Conservation (phyloP, 2,797 vertebrate species). For the Lithobates pipiens region DNA sequence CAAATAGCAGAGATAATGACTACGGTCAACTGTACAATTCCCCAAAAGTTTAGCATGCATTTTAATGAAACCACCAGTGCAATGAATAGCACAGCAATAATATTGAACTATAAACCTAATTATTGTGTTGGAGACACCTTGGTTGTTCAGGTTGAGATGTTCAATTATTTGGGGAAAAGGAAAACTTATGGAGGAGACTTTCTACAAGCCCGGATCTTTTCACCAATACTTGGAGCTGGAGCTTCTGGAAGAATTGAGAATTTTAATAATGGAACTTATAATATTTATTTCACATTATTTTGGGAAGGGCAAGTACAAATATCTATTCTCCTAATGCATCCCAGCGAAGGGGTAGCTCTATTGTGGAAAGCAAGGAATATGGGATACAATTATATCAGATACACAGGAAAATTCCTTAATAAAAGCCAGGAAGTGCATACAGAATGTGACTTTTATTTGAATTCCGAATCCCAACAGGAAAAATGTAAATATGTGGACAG, state of each 20-base stretch:
- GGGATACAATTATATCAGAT: conserved; percentile 56
- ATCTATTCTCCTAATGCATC: conserved; percentile 63
- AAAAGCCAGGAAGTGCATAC: background rate
- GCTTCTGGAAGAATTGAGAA: conserved; percentile 64
- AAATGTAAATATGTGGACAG: conserved; percentile 63
- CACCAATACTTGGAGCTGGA: conserved; percentile 49
- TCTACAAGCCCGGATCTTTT: conserved; percentile 63
- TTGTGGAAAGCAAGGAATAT: conserved; percentile 66
- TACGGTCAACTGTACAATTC: conserved; percentile 48
- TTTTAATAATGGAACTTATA: conserved; percentile 65
- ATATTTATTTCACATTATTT: conserved; percentile 66
- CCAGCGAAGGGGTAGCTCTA: conserved; percentile 61
- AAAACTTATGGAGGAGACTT: conserved; percentile 67
- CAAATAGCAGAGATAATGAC: conserved; percentile 20
- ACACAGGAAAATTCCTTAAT: conserved; percentile 55
- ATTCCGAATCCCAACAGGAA: conserved; percentile 16
- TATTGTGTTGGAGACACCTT: conserved; percentile 63
- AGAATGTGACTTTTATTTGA: conserved; percentile 58
- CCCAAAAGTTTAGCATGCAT: conserved; percentile 50
- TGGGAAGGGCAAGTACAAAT: conserved; percentile 60
- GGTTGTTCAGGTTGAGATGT: conserved; percentile 56
- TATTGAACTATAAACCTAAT: conserved; percentile 39
- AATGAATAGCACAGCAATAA: conserved; percentile 39
- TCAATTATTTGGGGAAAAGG: conserved; percentile 55
- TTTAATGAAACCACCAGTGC: conserved; percentile 57